Evolutionary conservation across 2,113 vertebrate genomes (phyloP), one percentile per base, ranked within the genome.

Genomic region (Microcebus ravelobensis): DNA sequence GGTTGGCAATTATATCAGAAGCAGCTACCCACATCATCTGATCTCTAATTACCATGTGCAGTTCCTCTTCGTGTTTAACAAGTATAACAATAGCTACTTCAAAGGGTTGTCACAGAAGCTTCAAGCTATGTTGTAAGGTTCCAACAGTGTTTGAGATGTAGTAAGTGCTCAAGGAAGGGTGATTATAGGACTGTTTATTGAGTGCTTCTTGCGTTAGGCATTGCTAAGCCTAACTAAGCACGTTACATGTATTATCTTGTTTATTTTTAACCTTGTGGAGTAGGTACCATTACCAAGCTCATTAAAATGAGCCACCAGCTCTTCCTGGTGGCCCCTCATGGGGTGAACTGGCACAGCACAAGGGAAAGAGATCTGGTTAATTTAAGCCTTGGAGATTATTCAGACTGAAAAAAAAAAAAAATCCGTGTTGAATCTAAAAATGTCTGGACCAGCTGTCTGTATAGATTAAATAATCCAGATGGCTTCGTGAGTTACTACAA

Each of bases 381-480:
- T 71, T 95, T 90, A 85, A 36, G 31, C 13, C 34, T 79, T 68
- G 31, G 57, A 73, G 20, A 87, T 96, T 85, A 86, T 96, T 92
- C 70, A 95, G 68, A 57, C n/a, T 84, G 52, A 50, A 91, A 39
- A 70, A 59, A 59, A 59, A 59, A 50, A 45, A 67, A 63, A 81
- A 25, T 6, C 31, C 31, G 85, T 23, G 3, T 70, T 68, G 52
- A 80, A 8, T 92, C 59, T 90, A 10, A 84, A 89, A 65, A 39
- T 79, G 65, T 70, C 34, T 59, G 45, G 45, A 65, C 63, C 77
- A 90, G 48, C 27, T 67, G 7, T 91, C 71, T 70, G 17, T 57
- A 39, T 42, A 85, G 71, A 88, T 92, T 87, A 83, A 96, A 65
- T 92, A 90, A 95, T 63, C 39, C 71, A 82, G 52, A 73, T 74